phyloP scores from a whole-genome alignment of 1,140 invertebrate species.

The Micrasema longulum region DNA sequence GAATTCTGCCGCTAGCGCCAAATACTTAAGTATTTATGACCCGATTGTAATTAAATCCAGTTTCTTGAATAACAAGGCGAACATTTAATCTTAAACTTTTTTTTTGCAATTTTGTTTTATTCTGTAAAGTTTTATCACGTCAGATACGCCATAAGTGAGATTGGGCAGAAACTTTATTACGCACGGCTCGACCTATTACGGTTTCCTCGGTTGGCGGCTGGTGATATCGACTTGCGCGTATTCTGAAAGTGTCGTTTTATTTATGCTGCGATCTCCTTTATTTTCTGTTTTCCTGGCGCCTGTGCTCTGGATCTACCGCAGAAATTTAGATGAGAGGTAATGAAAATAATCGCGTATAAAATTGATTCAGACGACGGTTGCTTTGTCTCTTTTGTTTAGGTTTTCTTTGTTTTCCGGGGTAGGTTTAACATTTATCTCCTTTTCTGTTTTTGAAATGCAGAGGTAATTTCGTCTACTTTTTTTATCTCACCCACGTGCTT shows the following conservation, averaged over 20 bases:
- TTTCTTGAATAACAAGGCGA: slow-evolving; percentile 10
- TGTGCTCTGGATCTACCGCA: slow-evolving; percentile 23
- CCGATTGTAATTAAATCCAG: too few relatives aligned
- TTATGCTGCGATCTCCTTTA: slow-evolving; percentile 42
- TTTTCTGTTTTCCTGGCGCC: slow-evolving; percentile 44
- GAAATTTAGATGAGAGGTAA: slow-evolving; percentile 42
- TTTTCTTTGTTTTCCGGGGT: slow-evolving; percentile 24
- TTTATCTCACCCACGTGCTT: slow-evolving; percentile 12
- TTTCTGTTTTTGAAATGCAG: slow-evolving; percentile 4
- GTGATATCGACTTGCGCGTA: slow-evolving; percentile 35
- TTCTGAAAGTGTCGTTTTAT: slow-evolving; percentile 48
- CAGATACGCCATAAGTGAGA: slow-evolving; percentile 19
- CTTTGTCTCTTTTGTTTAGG: slow-evolving; percentile 28
- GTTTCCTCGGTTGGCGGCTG: slow-evolving; percentile 5
- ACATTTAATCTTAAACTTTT: neutral
- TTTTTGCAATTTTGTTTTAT: slow-evolving; percentile 12
- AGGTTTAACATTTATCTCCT: neutral
- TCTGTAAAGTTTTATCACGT: neutral
- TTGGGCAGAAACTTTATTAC: slow-evolving; percentile 39
- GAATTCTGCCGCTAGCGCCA: slow-evolving; percentile 8
- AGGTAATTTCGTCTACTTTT: slow-evolving; percentile 3
- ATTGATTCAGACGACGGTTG: slow-evolving; percentile 41
- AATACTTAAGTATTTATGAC: slow-evolving; percentile 15
- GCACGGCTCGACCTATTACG: slow-evolving; percentile 14
- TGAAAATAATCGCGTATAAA: slow-evolving; percentile 48